These are phyloP conservation scores for Pangasianodon hypophthalmus DNA, from an alignment of 2,113 vertebrate genomes.

Conservation along the genomic window DNA sequence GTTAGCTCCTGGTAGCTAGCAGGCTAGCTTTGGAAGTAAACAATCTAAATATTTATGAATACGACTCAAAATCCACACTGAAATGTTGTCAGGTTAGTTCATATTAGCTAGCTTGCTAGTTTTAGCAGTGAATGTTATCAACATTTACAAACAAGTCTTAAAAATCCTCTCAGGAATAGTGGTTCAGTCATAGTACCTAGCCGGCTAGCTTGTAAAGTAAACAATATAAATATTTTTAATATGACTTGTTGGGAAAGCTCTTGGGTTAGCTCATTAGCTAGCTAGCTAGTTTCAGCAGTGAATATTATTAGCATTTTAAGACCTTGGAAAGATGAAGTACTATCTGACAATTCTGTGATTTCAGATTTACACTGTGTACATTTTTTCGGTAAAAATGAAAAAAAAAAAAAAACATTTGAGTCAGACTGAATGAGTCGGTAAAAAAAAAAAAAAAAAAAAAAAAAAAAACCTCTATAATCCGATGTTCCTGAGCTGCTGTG, in stretches of 20 bases:
- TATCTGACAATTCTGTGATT: neutral
- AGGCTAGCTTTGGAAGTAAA: neutral
- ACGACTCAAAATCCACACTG: neutral
- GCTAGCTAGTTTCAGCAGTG: neutral
- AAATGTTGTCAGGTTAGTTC: neutral
- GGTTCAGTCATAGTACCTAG: neutral
- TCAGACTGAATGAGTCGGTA: too few species aligned
- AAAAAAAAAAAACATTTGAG: too few species aligned
- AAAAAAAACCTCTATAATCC: too few species aligned
- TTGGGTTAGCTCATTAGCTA: neutral
- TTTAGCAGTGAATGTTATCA: neutral
- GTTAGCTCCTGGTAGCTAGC: neutral
- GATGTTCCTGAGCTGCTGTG: neutral
- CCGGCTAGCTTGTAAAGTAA: neutral
- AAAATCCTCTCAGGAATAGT: neutral
- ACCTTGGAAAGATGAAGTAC: neutral
- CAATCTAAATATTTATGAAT: neutral
- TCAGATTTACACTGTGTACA: too few species aligned
- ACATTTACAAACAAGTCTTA: neutral
- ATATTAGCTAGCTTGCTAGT: neutral
- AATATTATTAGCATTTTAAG: neutral
- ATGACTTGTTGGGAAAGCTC: neutral
- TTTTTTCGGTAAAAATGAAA: too few species aligned
- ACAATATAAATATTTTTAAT: neutral
- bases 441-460: too few species aligned